A percentile compares a stretch with the other conserved stretches of the same genome.
Evolutionary conservation across 2,113 vertebrate genomes (phyloP).

Genomic region (Spheniscus mendiculus): DNA sequence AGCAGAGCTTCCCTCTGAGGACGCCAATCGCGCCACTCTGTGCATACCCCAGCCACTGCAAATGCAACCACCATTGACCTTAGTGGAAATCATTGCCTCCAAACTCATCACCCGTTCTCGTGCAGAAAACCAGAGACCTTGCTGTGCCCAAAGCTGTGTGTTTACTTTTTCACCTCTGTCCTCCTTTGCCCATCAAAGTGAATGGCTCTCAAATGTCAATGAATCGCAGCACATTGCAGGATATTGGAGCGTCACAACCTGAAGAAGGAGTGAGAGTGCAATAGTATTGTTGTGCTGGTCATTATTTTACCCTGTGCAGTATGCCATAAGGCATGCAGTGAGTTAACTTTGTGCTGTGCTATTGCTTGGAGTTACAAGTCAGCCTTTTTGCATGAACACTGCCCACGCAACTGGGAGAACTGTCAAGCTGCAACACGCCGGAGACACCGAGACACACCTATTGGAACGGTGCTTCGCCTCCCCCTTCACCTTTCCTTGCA

Average conservation of each 20-base stretch:
- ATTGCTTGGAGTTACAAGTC: background rate
- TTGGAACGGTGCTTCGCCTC: background rate
- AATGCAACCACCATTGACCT: fast-evolving
- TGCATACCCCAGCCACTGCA: background rate
- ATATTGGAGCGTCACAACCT: fast-evolving
- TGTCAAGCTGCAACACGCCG: background rate
- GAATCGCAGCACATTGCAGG: fast-evolving
- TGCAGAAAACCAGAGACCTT: background rate
- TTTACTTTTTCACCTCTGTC: background rate
- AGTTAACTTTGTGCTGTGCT: background rate
- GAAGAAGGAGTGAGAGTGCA: fast-evolving
- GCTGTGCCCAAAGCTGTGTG: fast-evolving
- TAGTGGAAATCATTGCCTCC: fast-evolving
- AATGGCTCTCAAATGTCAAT: background rate
- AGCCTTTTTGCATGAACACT: background rate
- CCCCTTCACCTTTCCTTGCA: background rate
- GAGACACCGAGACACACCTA: background rate
- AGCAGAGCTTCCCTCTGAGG: background rate
- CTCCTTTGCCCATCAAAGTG: fast-evolving
- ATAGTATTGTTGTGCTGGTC: fast-evolving
- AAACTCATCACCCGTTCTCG: fast-evolving
- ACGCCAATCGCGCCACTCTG: fast-evolving
- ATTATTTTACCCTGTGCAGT: fast-evolving
- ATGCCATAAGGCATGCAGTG: background rate
- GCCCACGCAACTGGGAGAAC: background rate